A percentile compares a stretch with the other conserved stretches of the same genome.
These are phyloP conservation scores for Cerastoderma edule DNA, from an alignment of 2,888 invertebrate genomes.

Conservation along the genomic window DNA sequence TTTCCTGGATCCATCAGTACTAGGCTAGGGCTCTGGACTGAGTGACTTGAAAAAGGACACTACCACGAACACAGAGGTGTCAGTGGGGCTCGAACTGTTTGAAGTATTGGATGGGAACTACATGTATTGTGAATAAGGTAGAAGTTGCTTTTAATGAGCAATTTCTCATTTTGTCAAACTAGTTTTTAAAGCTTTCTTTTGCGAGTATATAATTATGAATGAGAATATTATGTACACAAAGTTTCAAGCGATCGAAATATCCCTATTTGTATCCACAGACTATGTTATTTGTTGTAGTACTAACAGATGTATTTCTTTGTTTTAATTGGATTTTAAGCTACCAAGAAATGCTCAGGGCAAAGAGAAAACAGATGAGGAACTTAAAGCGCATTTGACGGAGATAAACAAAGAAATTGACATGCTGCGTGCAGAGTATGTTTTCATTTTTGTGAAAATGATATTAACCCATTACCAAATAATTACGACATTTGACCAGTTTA, in stretches of 20 bases:
- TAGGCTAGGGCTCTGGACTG: too few species aligned
- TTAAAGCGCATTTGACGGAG: conserved; percentile 23
- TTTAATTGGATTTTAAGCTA: conserved; percentile 7
- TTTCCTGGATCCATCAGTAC: too few species aligned
- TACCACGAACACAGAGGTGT: too few species aligned
- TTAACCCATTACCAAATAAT: neutral
- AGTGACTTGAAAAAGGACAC: too few species aligned
- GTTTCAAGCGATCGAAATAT: neutral
- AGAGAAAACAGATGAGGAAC: conserved; percentile 7
- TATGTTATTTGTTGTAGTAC: too few species aligned
- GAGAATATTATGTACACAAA: neutral
- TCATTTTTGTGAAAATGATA: neutral
- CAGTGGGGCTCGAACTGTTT: too few species aligned
- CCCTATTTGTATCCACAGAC: neutral
- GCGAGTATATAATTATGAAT: neutral
- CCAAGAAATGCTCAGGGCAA: neutral
- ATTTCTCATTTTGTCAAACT: neutral
- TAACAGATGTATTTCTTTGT: neutral
- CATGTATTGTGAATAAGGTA: neutral
- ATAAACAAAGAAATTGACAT: conserved; percentile 35
- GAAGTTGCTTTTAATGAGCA: neutral
- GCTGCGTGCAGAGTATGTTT: conserved; percentile 42
- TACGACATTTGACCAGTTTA: neutral
- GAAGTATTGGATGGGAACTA: too few species aligned
- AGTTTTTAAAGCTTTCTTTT: neutral